phyloP scores from a whole-genome alignment of 2,888 invertebrate genomes.

The Erpobdella octoculata region DNA sequence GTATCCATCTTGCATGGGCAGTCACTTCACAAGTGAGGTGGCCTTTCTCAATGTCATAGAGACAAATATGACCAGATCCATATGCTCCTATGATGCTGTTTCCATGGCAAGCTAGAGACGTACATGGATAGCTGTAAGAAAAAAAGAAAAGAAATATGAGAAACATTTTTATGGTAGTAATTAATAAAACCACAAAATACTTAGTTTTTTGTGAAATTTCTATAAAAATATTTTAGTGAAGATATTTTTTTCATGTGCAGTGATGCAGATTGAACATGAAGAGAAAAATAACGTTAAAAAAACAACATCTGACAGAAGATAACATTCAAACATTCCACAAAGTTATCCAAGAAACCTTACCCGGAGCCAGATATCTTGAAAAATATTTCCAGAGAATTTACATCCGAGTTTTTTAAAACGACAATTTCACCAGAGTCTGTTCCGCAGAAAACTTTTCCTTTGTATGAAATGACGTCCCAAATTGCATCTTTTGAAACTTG shows the following conservation, averaged over 20 bases:
- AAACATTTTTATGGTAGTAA: too few relatives aligned
- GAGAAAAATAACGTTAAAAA: too few relatives aligned
- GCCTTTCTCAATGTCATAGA: background rate
- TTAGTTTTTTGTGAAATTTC: too few relatives aligned
- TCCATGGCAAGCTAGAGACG: background rate
- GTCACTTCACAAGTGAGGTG: background rate
- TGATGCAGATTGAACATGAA: too few relatives aligned
- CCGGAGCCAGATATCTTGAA: background rate
- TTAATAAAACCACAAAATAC: too few relatives aligned
- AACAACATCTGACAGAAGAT: background rate
- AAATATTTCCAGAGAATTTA: background rate
- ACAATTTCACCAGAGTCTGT: background rate
- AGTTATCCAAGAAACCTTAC: background rate
- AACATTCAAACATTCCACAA: background rate
- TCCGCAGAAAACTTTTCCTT: background rate
- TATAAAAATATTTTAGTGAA: too few relatives aligned
- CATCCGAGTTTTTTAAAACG: background rate
- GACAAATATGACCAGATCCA: background rate
- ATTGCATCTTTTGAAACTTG: background rate
- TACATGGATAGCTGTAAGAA: background rate
- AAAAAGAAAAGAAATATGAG: too few relatives aligned
- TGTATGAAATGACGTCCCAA: background rate
- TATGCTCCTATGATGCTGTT: background rate
- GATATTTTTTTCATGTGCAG: too few relatives aligned
- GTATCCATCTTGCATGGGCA: conserved; percentile 14